These are phyloP conservation scores for Podocnemis expansa DNA, from an alignment of 2,113 vertebrate genomes.

Conservation along the genomic window DNA sequence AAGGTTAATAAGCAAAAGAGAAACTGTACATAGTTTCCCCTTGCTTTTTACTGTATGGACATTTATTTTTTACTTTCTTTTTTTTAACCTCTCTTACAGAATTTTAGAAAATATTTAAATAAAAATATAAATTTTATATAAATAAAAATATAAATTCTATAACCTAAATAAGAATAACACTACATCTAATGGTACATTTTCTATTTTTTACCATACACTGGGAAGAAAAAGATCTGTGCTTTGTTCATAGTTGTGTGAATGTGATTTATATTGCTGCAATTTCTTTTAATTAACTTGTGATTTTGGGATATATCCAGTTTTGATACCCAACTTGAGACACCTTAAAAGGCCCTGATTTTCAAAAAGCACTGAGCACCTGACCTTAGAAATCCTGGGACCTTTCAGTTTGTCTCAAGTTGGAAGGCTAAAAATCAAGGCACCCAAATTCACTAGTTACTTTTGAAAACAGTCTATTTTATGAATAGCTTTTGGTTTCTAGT, in stretches of 20 bases:
- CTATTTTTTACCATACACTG: not conserved
- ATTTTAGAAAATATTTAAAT: not conserved
- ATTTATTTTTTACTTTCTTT: not conserved
- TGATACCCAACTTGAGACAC: not conserved
- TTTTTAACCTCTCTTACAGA: not conserved
- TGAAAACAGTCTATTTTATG: not conserved
- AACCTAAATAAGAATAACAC: not conserved
- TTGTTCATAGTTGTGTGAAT: not conserved
- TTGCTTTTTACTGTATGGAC: not conserved
- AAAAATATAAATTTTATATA: not conserved
- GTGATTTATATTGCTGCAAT: not conserved
- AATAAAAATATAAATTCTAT: not conserved
- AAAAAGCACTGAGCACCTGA: not conserved
- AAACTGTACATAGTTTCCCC: not conserved
- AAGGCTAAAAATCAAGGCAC: not conserved
- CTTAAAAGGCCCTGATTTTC: not conserved
- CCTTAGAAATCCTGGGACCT: not conserved
- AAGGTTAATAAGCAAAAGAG: constrained; percentile 12
- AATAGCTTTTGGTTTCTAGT: not conserved
- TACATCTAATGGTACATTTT: not conserved
- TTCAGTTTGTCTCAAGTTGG: not conserved
- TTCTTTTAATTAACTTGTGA: not conserved
- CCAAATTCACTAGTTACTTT: not conserved
- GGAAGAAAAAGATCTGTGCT: not conserved
- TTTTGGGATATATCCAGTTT: not conserved